Base-by-base conservation (phyloP, 2,797 vertebrate genomes). In the Potorous gilbertii region DNA sequence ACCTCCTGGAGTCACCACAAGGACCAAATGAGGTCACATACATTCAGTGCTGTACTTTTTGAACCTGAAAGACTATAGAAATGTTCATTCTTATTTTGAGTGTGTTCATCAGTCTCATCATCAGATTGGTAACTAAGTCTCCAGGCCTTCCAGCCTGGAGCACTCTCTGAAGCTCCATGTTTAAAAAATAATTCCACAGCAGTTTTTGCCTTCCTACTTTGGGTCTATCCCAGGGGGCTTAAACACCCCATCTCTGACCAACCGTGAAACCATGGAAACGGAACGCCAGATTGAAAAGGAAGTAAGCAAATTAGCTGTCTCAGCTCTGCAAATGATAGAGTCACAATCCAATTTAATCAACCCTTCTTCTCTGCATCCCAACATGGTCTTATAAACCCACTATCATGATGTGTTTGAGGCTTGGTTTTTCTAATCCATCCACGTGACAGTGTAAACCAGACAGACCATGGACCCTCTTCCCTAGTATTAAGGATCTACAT, bases 181-280 rank as follows among this genome's bases (percentile, higher is more conserved):
- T 87, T 91, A 54, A 92, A 74, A 94, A 97, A 95, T 11, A 95
- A 54, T 54, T 54, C 66, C 52, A 91, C 21, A 92, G 54, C 94
- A 81, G 56, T 96, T 95, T 62, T 93, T 96, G 94, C 54, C 90
- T 96, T 93, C 91, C 92, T 21, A 94, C 24, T 56, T 97, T 92
- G 55, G 91, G 93, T 95, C 97, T 93, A 94, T 94, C 96, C 97
- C 97, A 14, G 1, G 2, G 92, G 90, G 92, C 96, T 98, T 95
- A 31, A 56, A 97, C 93, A 96, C 97, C 57, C 81, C 54, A 92
- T 97, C 95, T 98, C 97, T 97, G 97, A 96, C 90, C 96, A 97
- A 97, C 94, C 91, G 55, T 97, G 96, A 97, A 98, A 97, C 92
- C 95, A 98, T 97, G 96, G 93, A 95, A 98, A 98, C 95, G 59